A percentile compares a stretch with the other conserved stretches of the same genome.
Conservation (phyloP, 92 coral and sea anemone species). For the Parazoanthus atlanticus region DNA sequence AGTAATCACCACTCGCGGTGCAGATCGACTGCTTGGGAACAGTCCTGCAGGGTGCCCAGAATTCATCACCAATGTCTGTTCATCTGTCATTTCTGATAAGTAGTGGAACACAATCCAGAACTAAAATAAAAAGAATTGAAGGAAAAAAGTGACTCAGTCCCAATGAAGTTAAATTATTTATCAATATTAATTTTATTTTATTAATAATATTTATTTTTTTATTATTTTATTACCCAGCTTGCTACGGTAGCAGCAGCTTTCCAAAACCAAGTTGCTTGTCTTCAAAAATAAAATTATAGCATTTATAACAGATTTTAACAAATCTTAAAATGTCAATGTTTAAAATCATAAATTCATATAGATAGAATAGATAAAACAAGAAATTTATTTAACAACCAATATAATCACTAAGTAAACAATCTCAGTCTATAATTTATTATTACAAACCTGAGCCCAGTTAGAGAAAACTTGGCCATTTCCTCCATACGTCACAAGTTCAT, state of each 20-base stretch:
- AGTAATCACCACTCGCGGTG: conserved; percentile 89
- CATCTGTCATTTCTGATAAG: conserved; percentile 91
- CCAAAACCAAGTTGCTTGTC: no score
- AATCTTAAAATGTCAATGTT: no score
- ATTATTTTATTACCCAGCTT: no score
- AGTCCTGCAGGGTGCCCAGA: conserved; percentile 96
- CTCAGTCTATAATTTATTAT: not conserved
- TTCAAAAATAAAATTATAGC: no score
- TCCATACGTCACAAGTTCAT: conserved; percentile 96
- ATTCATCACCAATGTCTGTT: conserved; percentile 90
- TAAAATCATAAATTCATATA: no score
- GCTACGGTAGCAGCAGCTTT: no score
- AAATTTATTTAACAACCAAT: no score
- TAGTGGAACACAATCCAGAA: conserved; percentile 92
- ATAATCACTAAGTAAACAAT: not conserved
- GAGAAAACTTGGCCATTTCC: conserved; percentile 99
- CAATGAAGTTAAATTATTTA: no score
- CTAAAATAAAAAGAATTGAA: conserved; percentile 32
- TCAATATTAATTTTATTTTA: no score
- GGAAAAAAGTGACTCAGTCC: not conserved
- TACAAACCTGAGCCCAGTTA: conserved; percentile 98
- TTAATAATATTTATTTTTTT: no score
- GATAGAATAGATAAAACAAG: no score
- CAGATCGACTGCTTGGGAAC: conserved; percentile 84
- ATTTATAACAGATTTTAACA: no score